Conservation (phyloP, 2,888 invertebrate species). For the Nycteola revayana region DNA sequence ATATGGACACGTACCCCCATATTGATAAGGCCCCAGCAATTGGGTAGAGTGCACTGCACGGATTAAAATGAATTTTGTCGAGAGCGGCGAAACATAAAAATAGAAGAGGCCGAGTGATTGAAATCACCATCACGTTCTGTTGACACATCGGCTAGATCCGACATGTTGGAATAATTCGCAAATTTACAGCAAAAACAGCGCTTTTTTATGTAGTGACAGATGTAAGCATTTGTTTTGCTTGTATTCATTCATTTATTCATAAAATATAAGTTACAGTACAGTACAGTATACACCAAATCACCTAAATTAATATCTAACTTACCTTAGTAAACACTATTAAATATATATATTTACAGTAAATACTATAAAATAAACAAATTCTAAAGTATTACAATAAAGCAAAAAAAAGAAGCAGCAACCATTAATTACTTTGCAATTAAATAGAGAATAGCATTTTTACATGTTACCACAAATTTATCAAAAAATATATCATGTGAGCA, state of each 20-base stretch:
- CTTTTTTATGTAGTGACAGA: constrained; percentile 6
- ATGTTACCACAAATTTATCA: too few species aligned
- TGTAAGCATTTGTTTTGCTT: constrained; percentile 17
- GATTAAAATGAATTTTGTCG: constrained; percentile 62
- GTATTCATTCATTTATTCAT: too few species aligned
- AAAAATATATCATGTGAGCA: too few species aligned
- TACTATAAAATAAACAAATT: background rate
- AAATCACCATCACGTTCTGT: constrained; percentile 58
- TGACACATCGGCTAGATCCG: constrained; percentile 49
- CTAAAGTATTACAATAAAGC: too few species aligned
- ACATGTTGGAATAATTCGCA: constrained; percentile 44
- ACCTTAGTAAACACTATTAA: too few species aligned
- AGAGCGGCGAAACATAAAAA: constrained; percentile 43
- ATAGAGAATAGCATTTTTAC: too few species aligned
- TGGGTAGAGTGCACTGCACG: constrained; percentile 51
- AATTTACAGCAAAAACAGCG: constrained; percentile 39
- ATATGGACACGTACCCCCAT: constrained; percentile 37
- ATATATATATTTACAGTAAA: background rate
- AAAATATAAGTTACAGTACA: too few species aligned
- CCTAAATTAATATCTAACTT: too few species aligned
- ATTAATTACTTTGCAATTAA: too few species aligned
- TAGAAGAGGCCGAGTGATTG: constrained; percentile 47
- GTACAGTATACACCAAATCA: too few species aligned
- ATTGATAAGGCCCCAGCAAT: constrained; percentile 59
- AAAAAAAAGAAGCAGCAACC: too few species aligned